phyloP scores from a whole-genome alignment of 64 coral and sea anemone species.

The Stylophora pistillata region DNA sequence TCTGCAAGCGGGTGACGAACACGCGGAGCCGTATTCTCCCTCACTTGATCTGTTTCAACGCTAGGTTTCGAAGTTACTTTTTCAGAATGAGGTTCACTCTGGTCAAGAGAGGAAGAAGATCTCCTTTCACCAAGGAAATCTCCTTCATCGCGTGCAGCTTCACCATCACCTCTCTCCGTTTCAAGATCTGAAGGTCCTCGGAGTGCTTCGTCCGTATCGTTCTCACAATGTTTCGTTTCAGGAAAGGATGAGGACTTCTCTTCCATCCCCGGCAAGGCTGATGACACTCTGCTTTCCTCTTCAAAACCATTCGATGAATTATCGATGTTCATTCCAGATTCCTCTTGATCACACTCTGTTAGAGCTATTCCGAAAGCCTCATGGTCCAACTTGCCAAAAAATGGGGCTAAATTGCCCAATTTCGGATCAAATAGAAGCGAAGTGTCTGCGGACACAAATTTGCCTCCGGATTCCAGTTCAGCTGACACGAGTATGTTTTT shows the following conservation, averaged over 20 bases:
- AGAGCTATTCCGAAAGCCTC: neutral
- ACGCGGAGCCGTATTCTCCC: neutral
- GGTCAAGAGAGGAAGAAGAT: neutral
- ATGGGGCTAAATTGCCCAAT: neutral
- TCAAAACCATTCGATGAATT: neutral
- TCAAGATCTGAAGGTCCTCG: neutral
- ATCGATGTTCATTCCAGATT: neutral
- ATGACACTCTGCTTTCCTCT: neutral
- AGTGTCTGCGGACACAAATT: neutral
- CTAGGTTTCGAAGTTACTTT: neutral
- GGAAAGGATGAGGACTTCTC: neutral
- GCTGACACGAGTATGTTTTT: neutral
- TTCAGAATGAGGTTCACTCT: neutral
- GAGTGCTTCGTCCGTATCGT: neutral
- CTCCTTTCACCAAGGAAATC: neutral
- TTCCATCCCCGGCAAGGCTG: neutral
- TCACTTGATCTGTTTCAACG: neutral
- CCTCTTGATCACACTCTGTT: neutral
- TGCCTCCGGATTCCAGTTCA: neutral
- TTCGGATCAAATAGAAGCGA: neutral
- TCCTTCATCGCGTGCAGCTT: neutral
- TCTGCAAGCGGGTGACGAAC: no score
- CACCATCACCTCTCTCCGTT: neutral
- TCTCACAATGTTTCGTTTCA: neutral
- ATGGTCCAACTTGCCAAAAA: neutral